Conservation (phyloP, 2,888 invertebrate genomes). For the Agriotes lineatus region DNA sequence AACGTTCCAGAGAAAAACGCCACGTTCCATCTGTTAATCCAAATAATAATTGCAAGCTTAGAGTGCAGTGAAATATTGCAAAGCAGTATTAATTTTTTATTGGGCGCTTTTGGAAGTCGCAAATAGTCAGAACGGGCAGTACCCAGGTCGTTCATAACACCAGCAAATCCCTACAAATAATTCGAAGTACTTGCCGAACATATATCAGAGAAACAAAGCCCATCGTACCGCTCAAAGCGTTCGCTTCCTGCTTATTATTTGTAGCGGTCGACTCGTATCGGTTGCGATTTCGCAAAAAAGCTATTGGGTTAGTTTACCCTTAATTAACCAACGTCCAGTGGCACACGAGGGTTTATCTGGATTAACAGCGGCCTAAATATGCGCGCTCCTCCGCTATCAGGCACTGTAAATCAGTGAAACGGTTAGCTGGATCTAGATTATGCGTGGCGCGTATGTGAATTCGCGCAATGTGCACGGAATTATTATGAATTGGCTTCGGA, state of each 20-base stretch:
- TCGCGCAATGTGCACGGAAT: slow-evolving; percentile 38
- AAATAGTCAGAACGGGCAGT: no score
- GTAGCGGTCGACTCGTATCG: slow-evolving; percentile 31
- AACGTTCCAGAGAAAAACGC: no score
- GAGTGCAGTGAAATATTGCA: no score
- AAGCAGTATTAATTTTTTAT: no score
- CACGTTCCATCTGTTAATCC: no score
- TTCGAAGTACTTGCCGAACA: no score
- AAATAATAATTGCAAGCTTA: no score
- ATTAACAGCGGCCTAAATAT: slow-evolving; percentile 45
- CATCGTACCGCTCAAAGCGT: slow-evolving; percentile 12
- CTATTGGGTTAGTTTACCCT: slow-evolving; percentile 45
- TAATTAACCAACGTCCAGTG: slow-evolving; percentile 44
- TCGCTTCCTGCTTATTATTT: slow-evolving; percentile 29
- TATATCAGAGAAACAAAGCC: slow-evolving; percentile 3
- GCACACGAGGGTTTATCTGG: slow-evolving; percentile 45
- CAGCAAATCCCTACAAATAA: no score
- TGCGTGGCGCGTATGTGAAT: slow-evolving; percentile 41
- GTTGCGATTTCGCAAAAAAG: slow-evolving; percentile 37
- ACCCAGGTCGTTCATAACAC: no score
- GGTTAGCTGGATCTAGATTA: slow-evolving; percentile 43
- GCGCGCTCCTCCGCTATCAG: slow-evolving; percentile 40
- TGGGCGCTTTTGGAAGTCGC: no score
- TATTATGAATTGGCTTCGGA: slow-evolving; percentile 41
- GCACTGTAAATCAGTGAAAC: slow-evolving; percentile 43